Percentiles rank a stretch among this genome's conserved stretches.
These are phyloP conservation scores for Arbacia lixula DNA, from an alignment of 53 echinoderm and acorn worm genomes.

Conservation along the genomic window DNA sequence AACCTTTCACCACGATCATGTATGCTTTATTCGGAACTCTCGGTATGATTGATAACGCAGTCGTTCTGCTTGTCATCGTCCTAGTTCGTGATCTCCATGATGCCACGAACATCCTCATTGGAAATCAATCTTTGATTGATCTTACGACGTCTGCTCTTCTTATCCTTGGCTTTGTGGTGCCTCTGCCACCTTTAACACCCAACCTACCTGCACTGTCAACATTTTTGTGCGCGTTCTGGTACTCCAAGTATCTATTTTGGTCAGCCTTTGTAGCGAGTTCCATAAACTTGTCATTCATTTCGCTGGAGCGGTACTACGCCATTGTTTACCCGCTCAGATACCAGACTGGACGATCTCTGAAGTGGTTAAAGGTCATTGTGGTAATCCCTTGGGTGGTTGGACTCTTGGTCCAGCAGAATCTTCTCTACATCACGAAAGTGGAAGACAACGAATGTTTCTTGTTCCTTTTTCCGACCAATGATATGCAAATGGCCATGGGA, in stretches of 20 bases:
- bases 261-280: constrained; percentile 15
- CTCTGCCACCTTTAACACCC: constrained; percentile 5
- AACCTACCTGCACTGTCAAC: background rate
- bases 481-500: background rate
- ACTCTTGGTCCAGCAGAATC: background rate
- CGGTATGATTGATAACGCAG: constrained; percentile 11
- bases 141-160: background rate
- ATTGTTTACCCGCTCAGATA: constrained; percentile 10
- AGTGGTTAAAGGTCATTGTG: constrained; percentile 1
- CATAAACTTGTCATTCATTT: constrained; percentile 3
- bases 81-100: constrained; percentile 15
- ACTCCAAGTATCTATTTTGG: constrained; percentile 18
- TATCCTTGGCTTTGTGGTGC: background rate
- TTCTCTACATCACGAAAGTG: background rate
- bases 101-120: constrained; percentile 21
- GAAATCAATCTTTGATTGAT: constrained; percentile 35
- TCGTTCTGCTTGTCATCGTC: constrained; percentile 39
- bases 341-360: background rate
- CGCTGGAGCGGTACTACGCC: constrained; percentile 14
- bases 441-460: constrained; percentile 4
- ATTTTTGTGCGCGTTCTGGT: constrained; percentile 21
- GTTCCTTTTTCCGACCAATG: background rate
- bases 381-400: constrained; percentile 15
- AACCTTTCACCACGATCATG: background rate
- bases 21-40: constrained; percentile 14